Evolutionary conservation across 1,140 invertebrate species (phyloP), one percentile per base, ranked within the genome.

Genomic region (Oedothorax gibbosus): DNA sequence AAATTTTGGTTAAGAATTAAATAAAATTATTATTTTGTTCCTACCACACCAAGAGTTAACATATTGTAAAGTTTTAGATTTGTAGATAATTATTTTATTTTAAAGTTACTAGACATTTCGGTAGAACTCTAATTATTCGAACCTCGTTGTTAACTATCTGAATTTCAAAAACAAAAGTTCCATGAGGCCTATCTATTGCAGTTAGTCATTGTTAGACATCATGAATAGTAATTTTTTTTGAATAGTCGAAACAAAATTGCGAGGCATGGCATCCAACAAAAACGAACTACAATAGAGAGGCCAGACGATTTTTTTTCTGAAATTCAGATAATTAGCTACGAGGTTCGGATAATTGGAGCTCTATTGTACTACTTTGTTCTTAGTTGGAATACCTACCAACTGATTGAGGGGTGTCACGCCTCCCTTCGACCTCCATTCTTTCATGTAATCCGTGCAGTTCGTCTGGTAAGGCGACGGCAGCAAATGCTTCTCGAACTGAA

Each of bases 381-480:
- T n/a, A n/a, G 8, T 69, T n/a, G 2, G 10, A 50, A 51, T 20
- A 65, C 15, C 54, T 80, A 80, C 77, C 3, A 80, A 56, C 69
- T 80, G 64, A 68, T 68, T 80, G 0, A 68, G 51, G 1, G 77
- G 64, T 56, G 50, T 62, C 1, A 21, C n/a, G 12, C 54, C 66
- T 49, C 56, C 56, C 35, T 54, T 68, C n/a, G 51, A 50, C 18
- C 18, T 53, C 77, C 77, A 80, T 12, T 21, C 8, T 49, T 50
- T 18, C 21, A 69, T 68, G 10, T 80, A 80, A 51, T 80, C 77
- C 11, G 64, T 80, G 35, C 77, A 80, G 12, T 68, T 80, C 9
- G 77, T 80, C 12, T 80, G 77, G 15, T 80, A 80, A 68, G 77
- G 77, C 7, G 77, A 51, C 14, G 77, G 77, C 18, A 80, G 49